These are phyloP conservation scores for Spinus pinus DNA, from an alignment of 2,797 vertebrate genomes.

Conservation along the genomic window DNA sequence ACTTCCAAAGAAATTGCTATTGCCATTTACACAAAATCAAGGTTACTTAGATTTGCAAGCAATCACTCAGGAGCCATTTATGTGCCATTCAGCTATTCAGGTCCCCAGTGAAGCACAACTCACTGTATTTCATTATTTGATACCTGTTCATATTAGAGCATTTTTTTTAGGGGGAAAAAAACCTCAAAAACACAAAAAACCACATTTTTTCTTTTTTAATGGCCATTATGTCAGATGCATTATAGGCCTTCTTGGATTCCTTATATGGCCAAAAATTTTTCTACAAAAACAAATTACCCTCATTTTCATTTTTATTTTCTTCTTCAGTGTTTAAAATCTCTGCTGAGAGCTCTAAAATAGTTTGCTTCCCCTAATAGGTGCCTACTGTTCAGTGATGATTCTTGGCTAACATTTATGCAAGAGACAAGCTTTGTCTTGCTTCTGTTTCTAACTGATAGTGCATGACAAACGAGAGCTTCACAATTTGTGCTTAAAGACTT, in stretches of 20 bases:
- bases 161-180: background rate
- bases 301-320: background rate
- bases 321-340: background rate
- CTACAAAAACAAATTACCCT: background rate
- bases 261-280: background rate
- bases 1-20: background rate
- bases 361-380: background rate
- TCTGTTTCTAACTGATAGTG: background rate
- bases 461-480: background rate
- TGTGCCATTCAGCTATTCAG: background rate
- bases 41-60: background rate
- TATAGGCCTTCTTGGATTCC: background rate
- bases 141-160: background rate
- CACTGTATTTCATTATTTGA: background rate
- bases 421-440: background rate
- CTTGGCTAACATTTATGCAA: background rate
- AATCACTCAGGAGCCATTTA: background rate
- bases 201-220: background rate
- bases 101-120: background rate
- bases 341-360: background rate
- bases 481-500: background rate
- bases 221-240: background rate
- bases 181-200: background rate
- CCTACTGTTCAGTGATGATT: background rate
- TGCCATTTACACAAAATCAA: background rate